Evolutionary conservation across 2,797 vertebrate species (phyloP).

Genomic region (Hypotaenidia philippensis): DNA sequence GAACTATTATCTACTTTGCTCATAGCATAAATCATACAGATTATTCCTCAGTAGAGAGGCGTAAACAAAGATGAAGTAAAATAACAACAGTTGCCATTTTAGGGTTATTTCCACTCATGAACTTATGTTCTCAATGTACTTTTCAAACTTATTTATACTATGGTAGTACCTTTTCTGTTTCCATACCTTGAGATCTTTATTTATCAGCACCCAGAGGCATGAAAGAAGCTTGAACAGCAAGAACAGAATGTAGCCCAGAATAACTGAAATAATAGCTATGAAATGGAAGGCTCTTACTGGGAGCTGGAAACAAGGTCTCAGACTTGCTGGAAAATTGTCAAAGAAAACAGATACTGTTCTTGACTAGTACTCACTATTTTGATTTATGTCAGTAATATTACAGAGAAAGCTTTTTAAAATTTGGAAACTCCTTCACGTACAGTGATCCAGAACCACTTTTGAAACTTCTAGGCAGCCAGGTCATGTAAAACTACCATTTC

Average conservation of each 20-base stretch:
- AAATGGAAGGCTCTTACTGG: background rate
- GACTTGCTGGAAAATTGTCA: background rate
- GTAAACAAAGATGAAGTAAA: slow-evolving; percentile 28
- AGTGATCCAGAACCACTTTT: background rate
- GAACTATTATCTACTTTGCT: background rate
- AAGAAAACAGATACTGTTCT: background rate
- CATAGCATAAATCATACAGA: background rate
- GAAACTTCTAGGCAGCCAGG: background rate
- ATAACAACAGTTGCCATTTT: background rate
- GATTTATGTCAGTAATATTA: background rate
- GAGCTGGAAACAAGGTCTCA: background rate
- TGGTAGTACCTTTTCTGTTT: background rate
- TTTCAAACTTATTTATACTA: background rate
- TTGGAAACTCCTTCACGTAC: background rate
- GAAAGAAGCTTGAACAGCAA: background rate
- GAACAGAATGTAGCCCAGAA: background rate
- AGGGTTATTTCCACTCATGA: background rate
- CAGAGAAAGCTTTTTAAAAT: background rate
- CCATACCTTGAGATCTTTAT: background rate
- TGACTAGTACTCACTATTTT: background rate
- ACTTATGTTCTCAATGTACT: background rate
- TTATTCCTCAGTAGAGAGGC: background rate
- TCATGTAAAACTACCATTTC: background rate
- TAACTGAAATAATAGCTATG: background rate
- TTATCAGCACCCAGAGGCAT: background rate